phyloP scores from a whole-genome alignment of 64 coral and sea anemone genomes.

The Trachythela sp. region DNA sequence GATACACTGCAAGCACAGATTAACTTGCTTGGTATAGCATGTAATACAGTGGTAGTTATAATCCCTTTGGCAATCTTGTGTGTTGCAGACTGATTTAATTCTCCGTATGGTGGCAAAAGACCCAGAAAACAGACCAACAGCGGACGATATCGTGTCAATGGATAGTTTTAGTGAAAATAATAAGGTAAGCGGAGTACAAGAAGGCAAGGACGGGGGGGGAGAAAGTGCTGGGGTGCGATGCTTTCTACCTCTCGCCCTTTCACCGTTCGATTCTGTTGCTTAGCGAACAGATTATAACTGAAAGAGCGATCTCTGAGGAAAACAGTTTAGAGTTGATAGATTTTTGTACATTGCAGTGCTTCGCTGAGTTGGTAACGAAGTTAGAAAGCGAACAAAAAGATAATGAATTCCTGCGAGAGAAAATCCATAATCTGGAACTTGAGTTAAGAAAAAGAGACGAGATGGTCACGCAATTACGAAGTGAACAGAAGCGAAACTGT shows the following conservation, averaged over 20 bases:
- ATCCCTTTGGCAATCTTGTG: background rate
- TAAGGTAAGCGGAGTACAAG: conserved; percentile 32
- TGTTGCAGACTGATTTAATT: conserved; percentile 41
- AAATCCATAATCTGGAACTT: background rate
- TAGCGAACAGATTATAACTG: background rate
- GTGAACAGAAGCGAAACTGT: background rate
- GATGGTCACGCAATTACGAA: background rate
- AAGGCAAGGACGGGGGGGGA: no score
- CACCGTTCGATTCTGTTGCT: background rate
- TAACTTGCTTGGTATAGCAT: no score
- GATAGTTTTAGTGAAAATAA: conserved; percentile 64
- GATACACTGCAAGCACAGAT: no score
- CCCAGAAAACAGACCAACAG: conserved; percentile 49
- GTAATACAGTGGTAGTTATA: background rate
- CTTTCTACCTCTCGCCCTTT: background rate
- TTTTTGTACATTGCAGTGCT: background rate
- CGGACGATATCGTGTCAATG: conserved; percentile 62
- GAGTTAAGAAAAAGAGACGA: background rate
- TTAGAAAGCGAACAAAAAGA: conserved; percentile 1
- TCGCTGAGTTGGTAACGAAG: background rate
- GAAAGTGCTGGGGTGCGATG: no score
- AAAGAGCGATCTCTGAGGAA: background rate
- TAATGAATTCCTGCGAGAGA: background rate
- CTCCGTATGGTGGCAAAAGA: conserved; percentile 60
- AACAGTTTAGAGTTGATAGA: background rate